phyloP scores from a whole-genome alignment of 2,888 invertebrate genomes.

The Brenthis ino region DNA sequence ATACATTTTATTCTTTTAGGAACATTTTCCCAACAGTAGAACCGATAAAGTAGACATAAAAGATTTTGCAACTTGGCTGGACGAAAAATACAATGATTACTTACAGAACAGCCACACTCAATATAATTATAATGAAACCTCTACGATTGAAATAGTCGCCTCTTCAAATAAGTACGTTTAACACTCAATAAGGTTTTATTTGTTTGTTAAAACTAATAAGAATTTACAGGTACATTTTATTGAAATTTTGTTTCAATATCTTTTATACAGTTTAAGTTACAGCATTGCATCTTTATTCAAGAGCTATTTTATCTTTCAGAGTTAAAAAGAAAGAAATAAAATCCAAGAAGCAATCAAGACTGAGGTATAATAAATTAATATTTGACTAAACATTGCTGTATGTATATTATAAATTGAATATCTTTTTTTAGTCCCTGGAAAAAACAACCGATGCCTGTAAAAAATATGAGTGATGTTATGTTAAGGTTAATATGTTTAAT shows the following conservation, averaged over 20 bases:
- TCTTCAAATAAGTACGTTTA: slow-evolving; percentile 33
- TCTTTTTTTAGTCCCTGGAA: slow-evolving; percentile 55
- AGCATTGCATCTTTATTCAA: no score
- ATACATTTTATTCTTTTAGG: slow-evolving; percentile 25
- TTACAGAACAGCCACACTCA: slow-evolving; percentile 45
- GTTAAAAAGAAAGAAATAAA: not conserved
- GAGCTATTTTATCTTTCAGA: not conserved
- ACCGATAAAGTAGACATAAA: slow-evolving; percentile 42
- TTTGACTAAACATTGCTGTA: not conserved
- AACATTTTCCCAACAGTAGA: slow-evolving; percentile 30
- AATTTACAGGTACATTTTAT: no score
- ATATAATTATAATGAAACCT: slow-evolving; percentile 41
- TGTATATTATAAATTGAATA: not conserved
- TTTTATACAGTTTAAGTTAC: no score
- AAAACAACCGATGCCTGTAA: slow-evolving; percentile 46
- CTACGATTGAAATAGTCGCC: slow-evolving; percentile 31
- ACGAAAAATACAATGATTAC: slow-evolving; percentile 64
- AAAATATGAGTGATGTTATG: slow-evolving; percentile 45
- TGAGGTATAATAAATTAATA: not conserved
- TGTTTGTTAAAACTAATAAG: no score
- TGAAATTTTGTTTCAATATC: no score
- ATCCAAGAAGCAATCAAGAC: not conserved
- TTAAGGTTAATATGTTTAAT: slow-evolving; percentile 47
- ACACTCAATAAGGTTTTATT: not conserved
- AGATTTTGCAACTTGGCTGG: slow-evolving; percentile 68